Conservation (phyloP, 2,888 invertebrate genomes). For the Nebria salina region DNA sequence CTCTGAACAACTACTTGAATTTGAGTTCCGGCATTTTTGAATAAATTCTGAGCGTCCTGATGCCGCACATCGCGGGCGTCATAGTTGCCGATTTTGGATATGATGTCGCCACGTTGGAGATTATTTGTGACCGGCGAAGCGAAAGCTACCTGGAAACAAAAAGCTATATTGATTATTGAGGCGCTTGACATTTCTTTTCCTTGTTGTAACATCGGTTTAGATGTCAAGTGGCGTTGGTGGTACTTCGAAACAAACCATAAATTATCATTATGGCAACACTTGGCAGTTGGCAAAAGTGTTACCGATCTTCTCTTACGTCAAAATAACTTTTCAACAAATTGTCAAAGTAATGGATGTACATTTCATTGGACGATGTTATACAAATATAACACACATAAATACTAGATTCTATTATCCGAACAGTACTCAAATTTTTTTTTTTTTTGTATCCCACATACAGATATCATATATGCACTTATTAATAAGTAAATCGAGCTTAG, state of each 20-base stretch:
- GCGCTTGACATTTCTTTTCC: not conserved
- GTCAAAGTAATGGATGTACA: not conserved
- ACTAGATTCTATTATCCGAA: not conserved
- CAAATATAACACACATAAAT: not conserved
- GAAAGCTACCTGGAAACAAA: slow-evolving; percentile 77
- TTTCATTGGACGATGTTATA: not conserved
- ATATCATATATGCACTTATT: too few species aligned
- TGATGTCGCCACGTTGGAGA: slow-evolving; percentile 88
- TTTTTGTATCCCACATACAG: too few species aligned
- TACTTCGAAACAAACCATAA: not conserved
- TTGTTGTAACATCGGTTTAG: not conserved
- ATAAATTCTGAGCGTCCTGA: slow-evolving; percentile 89
- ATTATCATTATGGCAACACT: not conserved
- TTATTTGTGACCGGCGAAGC: slow-evolving; percentile 87
- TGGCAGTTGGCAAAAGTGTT: not conserved
- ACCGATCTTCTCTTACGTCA: not conserved
- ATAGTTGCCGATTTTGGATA: slow-evolving; percentile 89
- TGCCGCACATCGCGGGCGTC: slow-evolving; percentile 89
- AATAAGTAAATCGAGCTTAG: too few species aligned
- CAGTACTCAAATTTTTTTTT: too few species aligned
- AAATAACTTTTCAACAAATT: not conserved
- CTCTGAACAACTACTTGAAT: slow-evolving; percentile 86
- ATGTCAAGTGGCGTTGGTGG: not conserved
- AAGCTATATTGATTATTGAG: not conserved
- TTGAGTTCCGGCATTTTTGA: slow-evolving; percentile 81